Evolutionary conservation across 2,113 vertebrate species (phyloP).

Genomic region (Cryptoleucopteryx plumbea): DNA sequence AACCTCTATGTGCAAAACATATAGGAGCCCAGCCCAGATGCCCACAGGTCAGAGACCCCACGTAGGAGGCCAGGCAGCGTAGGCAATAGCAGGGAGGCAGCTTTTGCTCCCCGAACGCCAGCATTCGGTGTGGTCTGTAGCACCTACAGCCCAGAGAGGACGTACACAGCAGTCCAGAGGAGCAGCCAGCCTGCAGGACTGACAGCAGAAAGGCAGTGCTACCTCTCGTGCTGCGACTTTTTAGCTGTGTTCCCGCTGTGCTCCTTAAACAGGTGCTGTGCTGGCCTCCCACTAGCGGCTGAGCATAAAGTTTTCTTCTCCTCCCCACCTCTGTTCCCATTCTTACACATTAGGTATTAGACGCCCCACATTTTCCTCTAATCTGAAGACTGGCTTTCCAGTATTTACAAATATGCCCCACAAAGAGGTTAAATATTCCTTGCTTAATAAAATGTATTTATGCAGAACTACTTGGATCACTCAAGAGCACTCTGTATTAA

Average conservation of each 20-base stretch:
- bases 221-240: not conserved
- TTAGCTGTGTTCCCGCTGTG: not conserved
- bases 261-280: not conserved
- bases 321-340: not conserved
- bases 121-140: not conserved
- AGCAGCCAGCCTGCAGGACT: not conserved
- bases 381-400: not conserved
- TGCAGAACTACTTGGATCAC: not conserved
- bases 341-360: not conserved
- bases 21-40: not conserved
- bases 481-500: not conserved
- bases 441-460: not conserved
- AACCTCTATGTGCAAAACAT: not conserved
- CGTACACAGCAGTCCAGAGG: fast-evolving
- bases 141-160: not conserved
- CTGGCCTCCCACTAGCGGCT: not conserved
- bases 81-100: not conserved
- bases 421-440: not conserved
- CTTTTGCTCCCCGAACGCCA: fast-evolving
- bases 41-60: not conserved
- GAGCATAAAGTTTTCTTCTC: not conserved
- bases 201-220: not conserved
- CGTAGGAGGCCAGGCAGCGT: not conserved
- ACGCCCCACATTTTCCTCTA: not conserved
- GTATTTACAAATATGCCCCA: not conserved